These are phyloP conservation scores for Mungos mungo DNA, from an alignment of 2,113 vertebrate species.

Conservation along the genomic window DNA sequence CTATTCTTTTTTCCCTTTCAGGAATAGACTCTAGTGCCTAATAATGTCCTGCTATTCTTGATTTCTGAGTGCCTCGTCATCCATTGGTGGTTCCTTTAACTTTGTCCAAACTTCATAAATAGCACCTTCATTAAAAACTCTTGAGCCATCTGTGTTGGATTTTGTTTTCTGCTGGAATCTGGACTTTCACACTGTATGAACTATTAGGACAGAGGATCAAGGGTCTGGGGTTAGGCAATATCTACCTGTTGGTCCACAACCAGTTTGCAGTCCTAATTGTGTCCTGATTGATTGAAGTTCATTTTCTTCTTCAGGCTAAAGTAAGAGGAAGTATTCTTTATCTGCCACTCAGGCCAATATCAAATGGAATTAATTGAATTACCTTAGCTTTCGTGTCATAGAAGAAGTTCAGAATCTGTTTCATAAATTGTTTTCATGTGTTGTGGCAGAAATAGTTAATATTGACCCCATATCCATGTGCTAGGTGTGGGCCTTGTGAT, in stretches of 20 bases:
- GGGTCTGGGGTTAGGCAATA: neutral
- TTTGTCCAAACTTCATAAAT: neutral
- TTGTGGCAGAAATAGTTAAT: neutral
- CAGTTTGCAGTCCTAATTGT: neutral
- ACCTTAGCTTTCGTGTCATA: neutral
- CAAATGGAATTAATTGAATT: neutral
- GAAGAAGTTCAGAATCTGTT: neutral
- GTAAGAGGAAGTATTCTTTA: neutral
- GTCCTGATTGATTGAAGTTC: neutral
- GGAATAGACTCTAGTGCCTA: neutral
- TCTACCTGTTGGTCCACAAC: neutral
- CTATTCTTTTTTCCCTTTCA: neutral
- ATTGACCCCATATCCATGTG: no score
- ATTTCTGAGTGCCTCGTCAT: neutral
- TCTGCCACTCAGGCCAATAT: neutral
- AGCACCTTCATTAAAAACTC: neutral
- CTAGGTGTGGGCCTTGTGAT: neutral
- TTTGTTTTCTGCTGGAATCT: neutral
- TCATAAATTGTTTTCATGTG: neutral
- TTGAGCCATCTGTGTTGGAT: neutral
- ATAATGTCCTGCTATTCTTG: neutral
- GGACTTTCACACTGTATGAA: neutral
- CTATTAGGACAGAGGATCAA: neutral
- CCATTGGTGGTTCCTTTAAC: neutral
- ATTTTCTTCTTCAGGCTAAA: slow-evolving; percentile 2